Evolutionary conservation across 2,113 vertebrate genomes (phyloP).

Genomic region (Sceloporus undulatus): DNA sequence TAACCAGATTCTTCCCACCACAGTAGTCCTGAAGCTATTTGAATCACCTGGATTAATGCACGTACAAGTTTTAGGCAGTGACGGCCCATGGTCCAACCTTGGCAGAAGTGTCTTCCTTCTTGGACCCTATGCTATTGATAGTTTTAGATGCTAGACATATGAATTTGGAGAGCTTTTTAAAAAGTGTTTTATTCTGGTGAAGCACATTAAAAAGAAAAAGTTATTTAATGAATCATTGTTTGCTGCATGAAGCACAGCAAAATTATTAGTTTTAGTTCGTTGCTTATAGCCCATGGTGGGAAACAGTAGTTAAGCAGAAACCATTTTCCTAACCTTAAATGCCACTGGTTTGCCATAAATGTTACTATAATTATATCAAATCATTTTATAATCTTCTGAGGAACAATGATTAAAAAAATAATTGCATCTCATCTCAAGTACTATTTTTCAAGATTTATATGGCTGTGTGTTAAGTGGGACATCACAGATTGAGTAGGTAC

Average conservation of each 20-base stretch:
- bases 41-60: not conserved
- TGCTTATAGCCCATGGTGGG: constrained; percentile 65
- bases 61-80: not conserved
- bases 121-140: too few relatives aligned
- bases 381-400: constrained; percentile 73
- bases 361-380: constrained; percentile 80
- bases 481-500: not conserved
- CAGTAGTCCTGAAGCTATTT: not conserved
- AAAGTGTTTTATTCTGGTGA: constrained; percentile 40
- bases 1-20: not conserved
- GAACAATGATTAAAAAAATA: constrained; percentile 64
- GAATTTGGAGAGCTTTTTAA: constrained; percentile 49
- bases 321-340: constrained; percentile 76
- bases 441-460: not conserved
- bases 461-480: not conserved
- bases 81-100: not conserved
- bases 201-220: constrained; percentile 48
- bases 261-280: constrained; percentile 79
- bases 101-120: too few relatives aligned
- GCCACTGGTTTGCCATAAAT: constrained; percentile 75
- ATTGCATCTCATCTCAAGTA: constrained; percentile 61
- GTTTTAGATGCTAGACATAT: not conserved
- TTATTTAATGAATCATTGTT: constrained; percentile 72
- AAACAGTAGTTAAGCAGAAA: constrained; percentile 62
- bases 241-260: constrained; percentile 72